Evolutionary conservation across 2,113 vertebrate genomes (phyloP).

Genomic region (Petroica traversi): DNA sequence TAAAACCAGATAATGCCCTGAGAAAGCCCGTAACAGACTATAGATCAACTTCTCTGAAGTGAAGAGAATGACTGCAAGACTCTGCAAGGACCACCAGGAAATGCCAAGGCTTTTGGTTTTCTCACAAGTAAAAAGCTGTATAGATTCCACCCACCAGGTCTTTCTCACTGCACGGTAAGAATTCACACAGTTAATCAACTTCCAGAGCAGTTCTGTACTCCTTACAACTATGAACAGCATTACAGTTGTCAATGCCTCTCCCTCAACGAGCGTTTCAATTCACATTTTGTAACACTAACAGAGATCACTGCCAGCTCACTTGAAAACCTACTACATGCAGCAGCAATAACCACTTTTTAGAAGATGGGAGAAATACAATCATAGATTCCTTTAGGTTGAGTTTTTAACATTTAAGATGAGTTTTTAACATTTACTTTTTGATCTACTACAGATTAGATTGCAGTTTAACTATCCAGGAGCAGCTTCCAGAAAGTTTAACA

Average conservation of each 20-base stretch:
- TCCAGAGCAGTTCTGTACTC: neutral
- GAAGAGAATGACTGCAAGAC: neutral
- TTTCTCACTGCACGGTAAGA: neutral
- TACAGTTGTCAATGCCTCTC: neutral
- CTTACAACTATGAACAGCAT: neutral
- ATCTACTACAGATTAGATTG: neutral
- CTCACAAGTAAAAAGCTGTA: neutral
- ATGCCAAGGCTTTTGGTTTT: fast-evolving
- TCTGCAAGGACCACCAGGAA: neutral
- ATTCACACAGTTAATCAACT: neutral
- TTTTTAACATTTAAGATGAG: too few relatives aligned
- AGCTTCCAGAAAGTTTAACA: neutral
- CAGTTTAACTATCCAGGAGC: neutral
- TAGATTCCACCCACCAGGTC: neutral
- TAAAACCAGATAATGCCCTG: neutral
- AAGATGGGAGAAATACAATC: fast-evolving
- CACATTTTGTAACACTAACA: neutral
- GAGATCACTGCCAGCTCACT: neutral
- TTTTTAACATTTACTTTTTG: neutral
- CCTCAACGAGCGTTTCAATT: neutral
- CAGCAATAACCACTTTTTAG: neutral
- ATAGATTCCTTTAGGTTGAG: fast-evolving
- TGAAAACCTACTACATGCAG: neutral
- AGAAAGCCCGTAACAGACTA: neutral
- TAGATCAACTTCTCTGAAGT: fast-evolving